Base-by-base conservation (phyloP, 30 jellyfish, hydroid and myxozoan species). In the Chironex yamaguchii region DNA sequence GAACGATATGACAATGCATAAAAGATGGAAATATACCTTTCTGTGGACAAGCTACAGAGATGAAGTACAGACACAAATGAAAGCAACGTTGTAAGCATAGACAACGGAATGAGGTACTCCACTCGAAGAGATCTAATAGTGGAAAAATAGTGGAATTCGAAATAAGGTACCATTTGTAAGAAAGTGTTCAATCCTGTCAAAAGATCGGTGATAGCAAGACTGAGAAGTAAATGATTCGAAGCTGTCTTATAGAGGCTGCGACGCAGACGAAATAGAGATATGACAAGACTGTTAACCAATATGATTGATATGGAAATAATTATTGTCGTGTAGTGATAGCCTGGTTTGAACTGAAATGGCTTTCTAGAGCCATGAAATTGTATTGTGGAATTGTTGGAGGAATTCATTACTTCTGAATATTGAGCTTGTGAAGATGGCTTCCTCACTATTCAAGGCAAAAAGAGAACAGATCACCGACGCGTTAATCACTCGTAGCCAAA, bases 181-280 rank as follows among this genome's bases (percentile, higher is more conserved):
- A 93, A 48, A 30, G 91, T 70, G 0, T 74, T 66, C 0, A 82
- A 6, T n/a, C 98, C 98, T 6, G 94, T 67, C 29, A 93, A 48
- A 29, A 93, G 20, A 62, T 93, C 98, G 52, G 67, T 86, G n/a
- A 87, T 76, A 21, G 98, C 92, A 21, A 93, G 70, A 85, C 98
- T 93, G 0, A 93, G 78, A 12, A 93, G 94, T 0, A 93, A 62
- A 24, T 80, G 49, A 32, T 93, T 93, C 0, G 97, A 42, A 17
- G 13, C 58, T 6, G 58, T 6, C 17, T 17, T 42, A 42, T 42
- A 42, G 58, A 42, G 58, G 58, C 17, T 42, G 9, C 17, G 9
- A 6, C 58, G 58, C 9, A 42, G 9, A 17, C 17, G 17, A 42
- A 42, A 42, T 42, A 42, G 58, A 6, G 58, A 9, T 6, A 42